Percentiles rank a stretch among this genome's conserved stretches.
phyloP scores from a whole-genome alignment of 2,797 vertebrate species.

The Tiaroga cobitis region DNA sequence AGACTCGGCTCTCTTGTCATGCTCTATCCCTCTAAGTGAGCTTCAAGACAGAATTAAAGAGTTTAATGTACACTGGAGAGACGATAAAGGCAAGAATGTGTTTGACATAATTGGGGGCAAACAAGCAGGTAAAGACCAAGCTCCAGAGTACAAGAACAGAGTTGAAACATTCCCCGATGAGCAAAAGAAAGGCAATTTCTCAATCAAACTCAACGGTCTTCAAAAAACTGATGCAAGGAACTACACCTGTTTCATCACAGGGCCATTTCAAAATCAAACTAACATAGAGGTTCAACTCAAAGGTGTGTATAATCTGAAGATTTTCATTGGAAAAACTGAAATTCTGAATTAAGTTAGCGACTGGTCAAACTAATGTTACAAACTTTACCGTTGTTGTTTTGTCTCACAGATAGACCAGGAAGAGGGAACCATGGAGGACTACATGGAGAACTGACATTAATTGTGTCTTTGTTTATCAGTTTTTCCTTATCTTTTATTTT shows the following conservation, averaged over 20 bases:
- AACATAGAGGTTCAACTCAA: accelerated
- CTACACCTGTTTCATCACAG: neutral
- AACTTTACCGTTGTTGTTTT: neutral
- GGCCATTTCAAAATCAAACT: neutral
- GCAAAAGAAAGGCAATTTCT: neutral
- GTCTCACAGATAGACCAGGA: neutral
- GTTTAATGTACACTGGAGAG: neutral
- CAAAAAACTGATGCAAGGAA: neutral
- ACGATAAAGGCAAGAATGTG: accelerated
- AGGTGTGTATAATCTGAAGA: neutral
- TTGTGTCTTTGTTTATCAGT: neutral
- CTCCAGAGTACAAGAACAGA: neutral
- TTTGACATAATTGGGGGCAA: neutral
- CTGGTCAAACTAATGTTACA: neutral
- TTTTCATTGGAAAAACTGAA: neutral
- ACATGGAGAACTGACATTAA: neutral
- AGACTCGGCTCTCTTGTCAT: neutral
- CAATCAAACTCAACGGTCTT: neutral
- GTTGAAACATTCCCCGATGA: neutral
- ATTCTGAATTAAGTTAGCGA: neutral
- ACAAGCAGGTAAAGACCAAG: accelerated
- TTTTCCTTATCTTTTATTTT: accelerated
- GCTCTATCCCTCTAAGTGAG: neutral
- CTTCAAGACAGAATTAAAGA: accelerated
- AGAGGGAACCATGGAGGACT: neutral